A percentile compares a stretch with the other conserved stretches of the same genome.
Evolutionary conservation across 2,797 vertebrate species (phyloP).

Genomic region (Smutsia gigantea): DNA sequence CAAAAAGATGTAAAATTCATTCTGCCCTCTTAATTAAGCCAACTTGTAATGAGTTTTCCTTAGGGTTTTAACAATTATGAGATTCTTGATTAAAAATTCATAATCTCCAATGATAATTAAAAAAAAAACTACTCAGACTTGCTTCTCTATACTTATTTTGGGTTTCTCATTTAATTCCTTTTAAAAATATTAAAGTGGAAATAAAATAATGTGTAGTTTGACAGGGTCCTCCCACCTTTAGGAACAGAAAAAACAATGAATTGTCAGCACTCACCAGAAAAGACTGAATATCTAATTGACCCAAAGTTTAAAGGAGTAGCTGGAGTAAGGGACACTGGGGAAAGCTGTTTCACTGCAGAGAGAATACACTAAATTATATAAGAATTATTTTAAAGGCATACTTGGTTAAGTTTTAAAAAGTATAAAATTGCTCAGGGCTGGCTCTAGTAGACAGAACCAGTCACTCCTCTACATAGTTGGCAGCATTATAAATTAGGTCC

Average conservation of each 20-base stretch:
- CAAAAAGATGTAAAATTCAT: conserved; percentile 24
- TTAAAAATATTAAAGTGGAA: conserved; percentile 9
- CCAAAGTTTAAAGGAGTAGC: conserved; percentile 28
- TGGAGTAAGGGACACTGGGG: neutral
- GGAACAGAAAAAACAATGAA: conserved; percentile 2
- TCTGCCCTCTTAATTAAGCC: conserved; percentile 43
- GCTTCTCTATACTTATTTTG: neutral
- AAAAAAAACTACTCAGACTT: conserved; percentile 32
- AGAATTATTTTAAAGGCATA: conserved; percentile 44
- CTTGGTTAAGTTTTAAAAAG: conserved; percentile 32
- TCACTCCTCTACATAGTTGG: neutral
- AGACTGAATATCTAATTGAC: conserved; percentile 30
- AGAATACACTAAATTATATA: neutral
- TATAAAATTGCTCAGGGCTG: neutral
- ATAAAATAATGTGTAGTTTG: conserved; percentile 1
- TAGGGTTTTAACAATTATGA: conserved; percentile 37
- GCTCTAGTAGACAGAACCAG: neutral
- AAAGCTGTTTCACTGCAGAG: neutral
- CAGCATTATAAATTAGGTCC: neutral
- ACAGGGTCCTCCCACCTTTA: conserved; percentile 24
- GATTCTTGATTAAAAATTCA: conserved; percentile 42
- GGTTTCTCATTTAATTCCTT: conserved; percentile 10
- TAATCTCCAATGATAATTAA: conserved; percentile 2
- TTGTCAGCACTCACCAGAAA: conserved; percentile 36
- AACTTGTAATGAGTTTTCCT: conserved; percentile 1